Conservation (phyloP, 2,888 invertebrate species). For the Eilema griseolum region DNA sequence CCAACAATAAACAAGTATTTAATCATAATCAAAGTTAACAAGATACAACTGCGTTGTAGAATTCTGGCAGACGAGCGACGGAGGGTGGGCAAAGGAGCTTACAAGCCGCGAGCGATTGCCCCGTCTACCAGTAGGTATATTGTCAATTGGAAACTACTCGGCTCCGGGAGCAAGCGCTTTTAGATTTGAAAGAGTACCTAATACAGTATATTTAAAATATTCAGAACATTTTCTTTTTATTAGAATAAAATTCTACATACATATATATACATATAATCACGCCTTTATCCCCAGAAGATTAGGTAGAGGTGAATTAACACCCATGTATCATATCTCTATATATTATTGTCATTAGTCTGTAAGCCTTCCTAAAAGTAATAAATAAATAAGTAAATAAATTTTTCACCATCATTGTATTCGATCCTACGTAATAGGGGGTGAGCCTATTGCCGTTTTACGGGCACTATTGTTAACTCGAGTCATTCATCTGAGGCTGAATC, state of each 20-base stretch:
- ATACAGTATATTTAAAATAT: constrained; percentile 57
- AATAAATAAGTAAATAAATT: too few species aligned
- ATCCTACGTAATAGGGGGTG: too few species aligned
- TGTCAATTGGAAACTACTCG: constrained; percentile 83
- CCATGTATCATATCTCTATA: too few species aligned
- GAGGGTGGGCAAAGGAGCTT: constrained; percentile 66
- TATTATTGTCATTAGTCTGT: too few species aligned
- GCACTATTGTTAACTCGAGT: too few species aligned
- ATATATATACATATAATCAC: too few species aligned
- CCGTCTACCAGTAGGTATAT: constrained; percentile 73
- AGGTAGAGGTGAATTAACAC: too few species aligned
- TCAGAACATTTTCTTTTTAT: constrained; percentile 39
- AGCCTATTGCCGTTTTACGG: too few species aligned
- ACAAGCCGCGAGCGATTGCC: constrained; percentile 77
- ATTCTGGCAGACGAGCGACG: constrained; percentile 45
- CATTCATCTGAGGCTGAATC: too few species aligned
- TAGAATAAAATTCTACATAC: not conserved
- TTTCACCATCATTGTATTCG: too few species aligned
- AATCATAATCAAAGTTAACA: constrained; percentile 48
- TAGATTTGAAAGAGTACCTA: constrained; percentile 78
- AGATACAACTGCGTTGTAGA: constrained; percentile 48
- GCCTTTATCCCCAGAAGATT: too few species aligned
- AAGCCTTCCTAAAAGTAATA: too few species aligned
- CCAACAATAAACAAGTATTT: constrained; percentile 33
- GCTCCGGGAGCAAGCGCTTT: constrained; percentile 74